Percentiles rank a stretch among this genome's conserved stretches.
Conservation (phyloP, 2,113 vertebrate genomes). For the Romanogobio albipinnatus region DNA sequence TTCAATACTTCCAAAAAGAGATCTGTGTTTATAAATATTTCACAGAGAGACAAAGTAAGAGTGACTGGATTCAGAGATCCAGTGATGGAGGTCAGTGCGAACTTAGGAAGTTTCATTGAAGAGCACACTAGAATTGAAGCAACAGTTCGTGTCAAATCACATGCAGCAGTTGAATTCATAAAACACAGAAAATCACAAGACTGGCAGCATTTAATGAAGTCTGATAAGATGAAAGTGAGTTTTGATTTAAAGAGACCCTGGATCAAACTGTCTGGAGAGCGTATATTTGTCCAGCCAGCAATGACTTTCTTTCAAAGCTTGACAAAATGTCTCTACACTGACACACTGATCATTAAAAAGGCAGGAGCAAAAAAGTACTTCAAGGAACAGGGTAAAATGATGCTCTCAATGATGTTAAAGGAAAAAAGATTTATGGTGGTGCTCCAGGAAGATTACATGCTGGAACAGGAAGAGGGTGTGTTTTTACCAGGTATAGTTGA, state of each 20-base stretch:
- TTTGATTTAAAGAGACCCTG: constrained; percentile 64
- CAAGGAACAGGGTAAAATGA: constrained; percentile 57
- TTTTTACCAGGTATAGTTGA: constrained; percentile 49
- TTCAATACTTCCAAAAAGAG: constrained; percentile 62
- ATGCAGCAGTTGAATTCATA: constrained; percentile 72
- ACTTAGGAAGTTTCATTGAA: constrained; percentile 73
- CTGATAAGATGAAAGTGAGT: constrained; percentile 55
- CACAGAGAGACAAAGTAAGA: constrained; percentile 57
- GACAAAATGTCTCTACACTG: constrained; percentile 58
- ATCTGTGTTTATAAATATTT: constrained; percentile 57
- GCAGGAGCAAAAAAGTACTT: constrained; percentile 83
- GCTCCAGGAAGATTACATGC: constrained; percentile 65
- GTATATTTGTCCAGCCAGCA: constrained; percentile 66
- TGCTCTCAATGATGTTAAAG: constrained; percentile 49
- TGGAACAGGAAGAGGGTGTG: constrained; percentile 48
- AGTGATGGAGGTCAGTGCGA: constrained; percentile 66
- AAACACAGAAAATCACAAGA: constrained; percentile 61
- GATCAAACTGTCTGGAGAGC: constrained; percentile 76
- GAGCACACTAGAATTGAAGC: constrained; percentile 68
- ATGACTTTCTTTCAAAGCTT: constrained; percentile 56
- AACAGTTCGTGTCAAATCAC: constrained; percentile 59
- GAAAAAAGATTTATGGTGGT: constrained; percentile 73
- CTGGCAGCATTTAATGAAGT: constrained; percentile 58
- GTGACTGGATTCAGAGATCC: constrained; percentile 75
- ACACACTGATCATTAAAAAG: constrained; percentile 71